Percentiles rank a stretch among this genome's conserved stretches.
phyloP scores from a whole-genome alignment of 2,797 vertebrate genomes.

The Mus minutoides region DNA sequence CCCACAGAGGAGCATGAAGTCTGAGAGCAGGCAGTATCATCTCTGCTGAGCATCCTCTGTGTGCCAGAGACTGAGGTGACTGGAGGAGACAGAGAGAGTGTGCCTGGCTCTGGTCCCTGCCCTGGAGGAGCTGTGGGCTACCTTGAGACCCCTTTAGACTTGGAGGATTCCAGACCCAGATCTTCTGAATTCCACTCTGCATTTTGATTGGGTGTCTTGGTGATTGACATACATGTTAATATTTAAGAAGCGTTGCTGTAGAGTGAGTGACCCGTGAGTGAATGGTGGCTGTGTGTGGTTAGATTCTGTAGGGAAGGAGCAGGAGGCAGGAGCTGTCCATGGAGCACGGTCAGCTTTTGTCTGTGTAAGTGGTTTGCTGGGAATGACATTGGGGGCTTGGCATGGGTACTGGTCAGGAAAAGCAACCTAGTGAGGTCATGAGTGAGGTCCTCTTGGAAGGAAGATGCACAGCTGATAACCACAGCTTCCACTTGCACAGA shows the following conservation, averaged over 20 bases:
- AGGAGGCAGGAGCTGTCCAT: not conserved
- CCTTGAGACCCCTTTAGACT: not conserved
- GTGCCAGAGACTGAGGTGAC: not conserved
- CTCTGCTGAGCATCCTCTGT: not conserved
- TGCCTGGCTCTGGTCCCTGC: not conserved
- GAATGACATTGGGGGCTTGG: not conserved
- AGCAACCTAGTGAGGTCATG: not conserved
- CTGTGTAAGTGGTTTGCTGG: too few species aligned
- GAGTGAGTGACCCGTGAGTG: not conserved
- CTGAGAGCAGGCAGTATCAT: not conserved
- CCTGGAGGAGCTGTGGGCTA: not conserved
- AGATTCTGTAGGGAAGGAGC: not conserved
- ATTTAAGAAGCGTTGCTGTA: not conserved
- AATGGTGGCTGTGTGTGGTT: not conserved
- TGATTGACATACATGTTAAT: not conserved
- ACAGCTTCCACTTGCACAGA: not conserved
- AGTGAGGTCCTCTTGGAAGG: not conserved
- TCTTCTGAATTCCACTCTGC: not conserved
- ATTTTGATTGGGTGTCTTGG: not conserved
- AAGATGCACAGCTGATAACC: not conserved
- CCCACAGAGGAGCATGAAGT: not conserved
- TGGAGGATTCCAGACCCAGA: not conserved
- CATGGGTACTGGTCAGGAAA: not conserved
- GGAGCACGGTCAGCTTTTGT: not conserved
- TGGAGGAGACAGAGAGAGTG: not conserved